phyloP scores from a whole-genome alignment of 2,113 vertebrate species.

The Myiopsitta monachus region DNA sequence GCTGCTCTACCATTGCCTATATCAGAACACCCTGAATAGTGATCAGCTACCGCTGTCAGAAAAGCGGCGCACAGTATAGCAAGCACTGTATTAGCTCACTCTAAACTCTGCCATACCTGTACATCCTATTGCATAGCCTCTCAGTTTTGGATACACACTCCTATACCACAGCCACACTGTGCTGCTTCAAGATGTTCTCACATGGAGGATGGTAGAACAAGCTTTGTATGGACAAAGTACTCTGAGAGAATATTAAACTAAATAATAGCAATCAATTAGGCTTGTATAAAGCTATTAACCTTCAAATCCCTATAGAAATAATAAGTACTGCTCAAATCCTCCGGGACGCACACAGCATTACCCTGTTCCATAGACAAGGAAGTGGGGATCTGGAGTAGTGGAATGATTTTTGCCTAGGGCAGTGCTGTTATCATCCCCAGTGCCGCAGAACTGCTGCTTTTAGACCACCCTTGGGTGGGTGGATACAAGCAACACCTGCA shows the following conservation, averaged over 20 bases:
- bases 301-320: slow-evolving; percentile 46
- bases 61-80: background rate
- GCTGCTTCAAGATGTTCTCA: background rate
- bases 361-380: background rate
- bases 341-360: background rate
- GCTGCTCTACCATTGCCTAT: background rate
- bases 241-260: slow-evolving; percentile 29
- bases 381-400: background rate
- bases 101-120: background rate
- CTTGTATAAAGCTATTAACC: slow-evolving; percentile 65
- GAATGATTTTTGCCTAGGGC: background rate
- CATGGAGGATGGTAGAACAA: background rate
- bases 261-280: slow-evolving; percentile 64
- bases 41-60: background rate
- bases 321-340: background rate
- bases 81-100: background rate
- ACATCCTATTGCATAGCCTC: accelerated
- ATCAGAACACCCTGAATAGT: accelerated
- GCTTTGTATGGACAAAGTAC: background rate
- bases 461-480: background rate
- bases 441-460: background rate
- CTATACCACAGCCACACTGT: accelerated
- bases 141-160: accelerated
- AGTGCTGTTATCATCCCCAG: background rate
- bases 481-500: accelerated